Conservation (phyloP, 2,113 vertebrate genomes). For the Choloepus hoffmanni region DNA sequence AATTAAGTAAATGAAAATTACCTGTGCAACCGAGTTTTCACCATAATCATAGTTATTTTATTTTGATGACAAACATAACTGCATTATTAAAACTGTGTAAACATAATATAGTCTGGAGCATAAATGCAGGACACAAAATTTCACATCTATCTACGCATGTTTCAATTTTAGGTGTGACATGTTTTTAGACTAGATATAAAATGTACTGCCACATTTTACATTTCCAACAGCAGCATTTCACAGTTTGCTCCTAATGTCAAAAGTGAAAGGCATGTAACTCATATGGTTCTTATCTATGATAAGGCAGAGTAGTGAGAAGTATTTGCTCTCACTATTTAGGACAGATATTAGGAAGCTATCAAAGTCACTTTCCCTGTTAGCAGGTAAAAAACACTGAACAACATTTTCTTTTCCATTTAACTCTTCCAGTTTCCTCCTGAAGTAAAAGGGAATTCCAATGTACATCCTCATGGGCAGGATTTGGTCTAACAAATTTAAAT, state of each 20-base stretch:
- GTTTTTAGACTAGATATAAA: slow-evolving; percentile 31
- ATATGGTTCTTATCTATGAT: not conserved
- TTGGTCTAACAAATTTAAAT: not conserved
- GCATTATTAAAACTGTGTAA: not conserved
- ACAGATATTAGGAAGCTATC: not conserved
- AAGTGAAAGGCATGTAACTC: slow-evolving; percentile 26
- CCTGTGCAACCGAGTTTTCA: not conserved
- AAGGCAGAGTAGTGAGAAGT: not conserved
- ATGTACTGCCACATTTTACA: slow-evolving; percentile 18
- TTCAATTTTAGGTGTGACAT: not conserved
- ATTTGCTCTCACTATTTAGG: not conserved
- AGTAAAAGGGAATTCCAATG: not conserved
- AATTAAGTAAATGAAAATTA: slow-evolving; percentile 18
- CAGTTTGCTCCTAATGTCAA: slow-evolving; percentile 26
- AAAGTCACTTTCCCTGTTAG: not conserved
- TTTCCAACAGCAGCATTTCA: slow-evolving; percentile 11
- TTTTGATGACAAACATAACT: not conserved
- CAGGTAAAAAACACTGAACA: not conserved
- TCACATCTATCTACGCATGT: not conserved
- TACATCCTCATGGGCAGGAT: not conserved
- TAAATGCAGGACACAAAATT: not conserved
- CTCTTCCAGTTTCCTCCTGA: not conserved
- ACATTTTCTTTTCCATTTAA: not conserved
- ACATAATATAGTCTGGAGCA: not conserved
- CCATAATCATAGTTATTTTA: not conserved